Evolutionary conservation across 2,888 invertebrate genomes (phyloP).

Genomic region (Pammene fasciana): DNA sequence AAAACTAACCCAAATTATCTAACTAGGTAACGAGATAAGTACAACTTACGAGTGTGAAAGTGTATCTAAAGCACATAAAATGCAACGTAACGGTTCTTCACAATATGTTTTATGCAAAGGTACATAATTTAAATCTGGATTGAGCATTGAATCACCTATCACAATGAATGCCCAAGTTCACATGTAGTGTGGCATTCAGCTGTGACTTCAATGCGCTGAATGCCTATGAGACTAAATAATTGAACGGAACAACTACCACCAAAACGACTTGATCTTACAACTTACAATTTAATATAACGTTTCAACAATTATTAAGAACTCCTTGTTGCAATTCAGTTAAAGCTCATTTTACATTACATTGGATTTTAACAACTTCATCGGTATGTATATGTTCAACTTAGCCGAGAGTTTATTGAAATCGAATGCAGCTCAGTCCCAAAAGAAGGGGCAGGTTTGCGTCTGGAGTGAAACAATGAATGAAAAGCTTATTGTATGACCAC

Average conservation of each 20-base stretch:
- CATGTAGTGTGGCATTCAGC: conserved; percentile 51
- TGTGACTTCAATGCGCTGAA: conserved; percentile 72
- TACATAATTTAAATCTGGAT: conserved; percentile 41
- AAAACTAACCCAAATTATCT: too few species aligned
- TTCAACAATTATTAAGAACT: conserved; percentile 20
- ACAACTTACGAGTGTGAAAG: background rate
- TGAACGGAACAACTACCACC: conserved; percentile 51
- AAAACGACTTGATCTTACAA: conserved; percentile 60
- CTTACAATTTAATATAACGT: conserved; percentile 29
- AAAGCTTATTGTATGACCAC: conserved; percentile 72
- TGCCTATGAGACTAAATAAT: conserved; percentile 55
- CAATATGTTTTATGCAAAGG: background rate
- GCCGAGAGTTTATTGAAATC: conserved; percentile 76
- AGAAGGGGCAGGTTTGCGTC: conserved; percentile 70
- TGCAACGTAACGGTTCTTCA: background rate
- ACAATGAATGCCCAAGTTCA: conserved; percentile 44
- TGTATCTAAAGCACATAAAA: background rate
- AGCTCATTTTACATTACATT: background rate
- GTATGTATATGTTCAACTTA: conserved; percentile 60
- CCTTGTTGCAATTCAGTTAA: background rate
- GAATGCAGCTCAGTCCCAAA: conserved; percentile 68
- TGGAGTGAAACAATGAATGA: conserved; percentile 73
- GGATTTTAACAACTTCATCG: conserved; percentile 1
- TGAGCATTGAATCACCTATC: conserved; percentile 23
- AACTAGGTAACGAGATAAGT: too few species aligned